Percentiles rank a stretch among this genome's conserved stretches.
These are phyloP conservation scores for Drosophila bipectinata DNA, from an alignment of 1,140 invertebrate genomes.

Conservation along the genomic window DNA sequence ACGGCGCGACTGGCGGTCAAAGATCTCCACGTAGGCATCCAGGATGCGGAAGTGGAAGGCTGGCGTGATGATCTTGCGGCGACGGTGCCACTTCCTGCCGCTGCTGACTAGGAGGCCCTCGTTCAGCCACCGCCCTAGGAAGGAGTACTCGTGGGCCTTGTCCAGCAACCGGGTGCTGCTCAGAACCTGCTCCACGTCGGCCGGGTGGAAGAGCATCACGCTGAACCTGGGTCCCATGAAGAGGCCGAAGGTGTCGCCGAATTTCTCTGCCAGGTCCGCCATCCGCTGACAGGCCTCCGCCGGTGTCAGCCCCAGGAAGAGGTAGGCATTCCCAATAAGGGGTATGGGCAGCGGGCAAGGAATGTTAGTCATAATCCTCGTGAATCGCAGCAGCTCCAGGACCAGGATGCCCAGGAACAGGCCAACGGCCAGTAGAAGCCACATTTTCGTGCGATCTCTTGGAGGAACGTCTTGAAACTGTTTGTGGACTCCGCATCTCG, in stretches of 20 bases:
- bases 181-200: constrained; percentile 64
- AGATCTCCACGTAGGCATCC: constrained; percentile 89
- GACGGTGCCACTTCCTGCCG: constrained; percentile 89
- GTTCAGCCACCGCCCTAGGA: constrained; percentile 89
- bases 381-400: constrained; percentile 22
- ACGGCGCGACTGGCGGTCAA: constrained; percentile 88
- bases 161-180: constrained; percentile 54
- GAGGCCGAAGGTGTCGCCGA: constrained; percentile 57
- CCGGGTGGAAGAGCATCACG: constrained; percentile 57
- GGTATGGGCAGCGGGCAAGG: constrained; percentile 48
- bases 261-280: constrained; percentile 29
- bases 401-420: constrained; percentile 19
- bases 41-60: constrained; percentile 94
- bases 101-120: constrained; percentile 88
- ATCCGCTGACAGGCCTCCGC: constrained; percentile 38
- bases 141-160: constrained; percentile 85
- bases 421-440: constrained; percentile 18
- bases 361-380: constrained; percentile 25
- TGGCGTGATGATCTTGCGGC: constrained; percentile 92
- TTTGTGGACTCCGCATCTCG: neutral
- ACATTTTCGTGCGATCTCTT: constrained; percentile 10
- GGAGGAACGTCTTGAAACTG: constrained; percentile 2
- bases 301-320: constrained; percentile 55
- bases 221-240: constrained; percentile 66
- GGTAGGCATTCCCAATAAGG: constrained; percentile 58